Evolutionary conservation across 2,888 invertebrate genomes (phyloP), one percentile per base, ranked within the genome.

Genomic region (Tenthredo livida): DNA sequence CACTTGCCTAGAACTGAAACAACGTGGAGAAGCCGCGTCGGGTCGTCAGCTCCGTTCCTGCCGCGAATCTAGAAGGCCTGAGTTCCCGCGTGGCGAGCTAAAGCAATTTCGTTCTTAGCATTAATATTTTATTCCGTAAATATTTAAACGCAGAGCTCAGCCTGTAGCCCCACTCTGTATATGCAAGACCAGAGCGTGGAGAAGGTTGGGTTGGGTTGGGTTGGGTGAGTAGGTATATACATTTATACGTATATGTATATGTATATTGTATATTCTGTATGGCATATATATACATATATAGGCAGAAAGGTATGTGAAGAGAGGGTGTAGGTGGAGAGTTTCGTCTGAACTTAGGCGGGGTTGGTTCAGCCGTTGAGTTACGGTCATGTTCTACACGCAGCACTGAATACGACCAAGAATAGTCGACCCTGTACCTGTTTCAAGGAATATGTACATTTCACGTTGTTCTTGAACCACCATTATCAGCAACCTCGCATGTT

Each of bases 91-190:
- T 33, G 73, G 70, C 21, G 85, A 78, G 83, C 82, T 85, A 84
- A 86, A 87, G 86, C 85, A 85, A 87, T 87, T 87, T 82, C 70
- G 82, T 83, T 86, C 86, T 85, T 77, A 84, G 85, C 84, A 85
- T 87, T 78, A 86, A 87, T 87, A 87, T 85, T 87, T 87, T 85
- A 87, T 87, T 84, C 40, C 25, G 40, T 87, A 86, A 87, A 87
- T 87, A 87, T 87, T 87, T 85, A 73, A 87, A 70, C 37, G 15
- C 65, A 77, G 83, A 77, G 77, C 73, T 73, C 43, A 50, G 70
- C 67, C 67, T 67, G 40, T 10, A 72, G 43, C 37, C 72, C 10
- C 72, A n/a, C 21, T 40, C 40, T 40, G 43, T 73, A 73, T 73
- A 43, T 73, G 72, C 72, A 73, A 73, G 43, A 43, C 72, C 72